These are phyloP conservation scores for Volucella bombylans DNA, from an alignment of 2,888 invertebrate genomes.

Conservation along the genomic window DNA sequence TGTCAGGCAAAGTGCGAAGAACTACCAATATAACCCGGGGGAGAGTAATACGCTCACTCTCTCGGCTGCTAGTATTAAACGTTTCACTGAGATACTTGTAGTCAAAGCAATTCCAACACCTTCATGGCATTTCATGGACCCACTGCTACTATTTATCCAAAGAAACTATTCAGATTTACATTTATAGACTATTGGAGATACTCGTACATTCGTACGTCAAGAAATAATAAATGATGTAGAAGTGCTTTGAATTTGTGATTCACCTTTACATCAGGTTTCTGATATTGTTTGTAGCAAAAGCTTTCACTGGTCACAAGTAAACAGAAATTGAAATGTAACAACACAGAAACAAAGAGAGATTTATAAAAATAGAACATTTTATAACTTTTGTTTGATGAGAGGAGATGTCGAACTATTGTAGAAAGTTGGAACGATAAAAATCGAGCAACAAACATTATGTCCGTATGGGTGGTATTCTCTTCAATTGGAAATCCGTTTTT, in stretches of 20 bases:
- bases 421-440: too few relatives aligned
- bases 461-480: too few relatives aligned
- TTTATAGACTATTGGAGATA: neutral
- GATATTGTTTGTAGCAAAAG: neutral
- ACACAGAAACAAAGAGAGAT: too few relatives aligned
- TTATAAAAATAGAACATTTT: too few relatives aligned
- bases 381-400: too few relatives aligned
- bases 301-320: neutral
- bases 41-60: constrained; percentile 36
- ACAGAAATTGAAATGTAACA: too few relatives aligned
- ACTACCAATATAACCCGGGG: constrained; percentile 14
- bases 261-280: constrained; percentile 20
- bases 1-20: constrained; percentile 33
- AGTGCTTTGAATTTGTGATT: constrained; percentile 17
- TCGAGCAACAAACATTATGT: too few relatives aligned
- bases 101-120: constrained; percentile 26
- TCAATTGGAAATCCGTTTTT: too few relatives aligned
- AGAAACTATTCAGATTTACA: constrained; percentile 1
- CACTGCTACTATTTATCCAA: too few relatives aligned
- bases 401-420: too few relatives aligned
- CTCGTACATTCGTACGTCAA: constrained; percentile 6
- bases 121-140: neutral
- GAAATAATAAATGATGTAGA: neutral
- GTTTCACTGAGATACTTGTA: constrained; percentile 16
- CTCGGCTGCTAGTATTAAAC: constrained; percentile 16